Percentiles rank a stretch among this genome's conserved stretches.
Conservation (phyloP, 1,140 invertebrate species). For the Varroa destructor region DNA sequence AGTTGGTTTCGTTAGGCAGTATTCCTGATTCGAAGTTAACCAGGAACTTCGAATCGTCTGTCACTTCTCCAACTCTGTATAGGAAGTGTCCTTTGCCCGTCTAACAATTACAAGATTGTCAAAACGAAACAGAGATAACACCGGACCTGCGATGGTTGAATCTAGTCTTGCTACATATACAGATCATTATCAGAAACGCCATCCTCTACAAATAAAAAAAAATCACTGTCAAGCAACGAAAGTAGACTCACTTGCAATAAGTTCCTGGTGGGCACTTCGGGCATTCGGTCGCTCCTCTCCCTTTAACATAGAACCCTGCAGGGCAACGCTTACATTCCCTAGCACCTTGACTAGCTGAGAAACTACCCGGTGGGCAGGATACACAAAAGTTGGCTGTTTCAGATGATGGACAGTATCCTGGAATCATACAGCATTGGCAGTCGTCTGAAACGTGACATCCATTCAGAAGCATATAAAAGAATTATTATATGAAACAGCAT, state of each 20-base stretch:
- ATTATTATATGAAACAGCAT: not conserved
- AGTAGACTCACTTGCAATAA: conserved; percentile 17
- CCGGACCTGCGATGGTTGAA: too few relatives aligned
- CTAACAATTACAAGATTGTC: too few relatives aligned
- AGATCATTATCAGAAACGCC: too few relatives aligned
- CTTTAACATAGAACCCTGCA: conserved; percentile 9
- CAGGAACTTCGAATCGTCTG: too few relatives aligned
- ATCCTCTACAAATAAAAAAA: too few relatives aligned
- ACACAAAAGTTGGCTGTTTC: conserved; percentile 2
- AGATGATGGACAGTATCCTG: conserved; percentile 6
- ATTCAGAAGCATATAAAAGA: not conserved
- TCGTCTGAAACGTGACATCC: not conserved
- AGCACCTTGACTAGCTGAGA: not conserved
- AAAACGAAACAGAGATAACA: too few relatives aligned
- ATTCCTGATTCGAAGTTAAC: too few relatives aligned
- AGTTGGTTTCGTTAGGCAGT: too few relatives aligned
- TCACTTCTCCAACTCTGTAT: too few relatives aligned
- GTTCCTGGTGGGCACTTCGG: conserved; percentile 14
- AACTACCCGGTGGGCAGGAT: not conserved
- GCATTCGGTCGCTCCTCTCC: conserved; percentile 16
- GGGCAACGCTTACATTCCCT: not conserved
- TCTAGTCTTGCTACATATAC: too few relatives aligned
- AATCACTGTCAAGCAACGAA: too few relatives aligned
- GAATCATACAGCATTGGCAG: conserved; percentile 16
- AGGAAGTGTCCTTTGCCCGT: too few relatives aligned